Percentiles rank a stretch among this genome's conserved stretches.
Conservation (phyloP, 2,888 invertebrate genomes). For the Eupithecia vulgata region DNA sequence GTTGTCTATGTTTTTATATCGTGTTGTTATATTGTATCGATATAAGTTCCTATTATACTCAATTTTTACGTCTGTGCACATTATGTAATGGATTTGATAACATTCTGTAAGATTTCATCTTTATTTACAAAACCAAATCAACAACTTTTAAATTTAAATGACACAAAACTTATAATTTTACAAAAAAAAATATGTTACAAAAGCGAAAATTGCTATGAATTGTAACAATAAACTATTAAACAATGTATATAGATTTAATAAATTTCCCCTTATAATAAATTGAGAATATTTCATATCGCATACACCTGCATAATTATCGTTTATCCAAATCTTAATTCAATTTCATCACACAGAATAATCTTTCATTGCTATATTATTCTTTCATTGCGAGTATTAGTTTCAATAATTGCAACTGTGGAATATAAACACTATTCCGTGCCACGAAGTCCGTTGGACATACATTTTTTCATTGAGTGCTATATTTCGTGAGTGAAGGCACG, state of each 20-base stretch:
- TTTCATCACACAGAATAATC: not conserved
- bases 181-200: no score
- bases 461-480: slow-evolving; percentile 61
- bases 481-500: slow-evolving; percentile 63
- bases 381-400: not conserved
- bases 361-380: not conserved
- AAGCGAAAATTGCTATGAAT: not conserved
- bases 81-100: not conserved
- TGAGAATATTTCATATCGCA: not conserved
- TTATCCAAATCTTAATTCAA: not conserved
- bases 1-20: not conserved
- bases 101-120: not conserved
- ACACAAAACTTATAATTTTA: no score
- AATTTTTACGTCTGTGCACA: not conserved
- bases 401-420: not conserved
- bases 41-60: not conserved
- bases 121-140: no score
- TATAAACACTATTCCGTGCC: not conserved
- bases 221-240: not conserved
- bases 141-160: no score
- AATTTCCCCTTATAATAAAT: not conserved
- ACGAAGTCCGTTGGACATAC: slow-evolving; percentile 23
- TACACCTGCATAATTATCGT: not conserved
- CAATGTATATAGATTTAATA: not conserved
- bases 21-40: not conserved